phyloP scores from a whole-genome alignment of 2,888 invertebrate genomes.

The Drosophila nigricruria region DNA sequence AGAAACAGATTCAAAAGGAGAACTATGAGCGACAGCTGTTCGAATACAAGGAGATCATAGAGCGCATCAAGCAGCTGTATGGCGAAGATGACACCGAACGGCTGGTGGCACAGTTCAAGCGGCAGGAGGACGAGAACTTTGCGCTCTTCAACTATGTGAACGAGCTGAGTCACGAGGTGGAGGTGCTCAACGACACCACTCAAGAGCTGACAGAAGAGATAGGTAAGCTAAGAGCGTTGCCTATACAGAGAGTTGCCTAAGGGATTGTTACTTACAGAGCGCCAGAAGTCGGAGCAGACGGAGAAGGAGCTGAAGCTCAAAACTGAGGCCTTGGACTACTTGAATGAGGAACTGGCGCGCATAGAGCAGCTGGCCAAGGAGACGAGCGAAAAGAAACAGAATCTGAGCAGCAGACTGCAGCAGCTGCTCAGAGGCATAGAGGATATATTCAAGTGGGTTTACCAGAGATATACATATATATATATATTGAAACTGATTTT shows the following conservation, averaged over 20 bases:
- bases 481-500: background rate
- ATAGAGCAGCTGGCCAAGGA: conserved; percentile 75
- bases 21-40: conserved; percentile 90
- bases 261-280: conserved; percentile 61
- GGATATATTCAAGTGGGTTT: conserved; percentile 84
- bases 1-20: conserved; percentile 89
- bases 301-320: conserved; percentile 82
- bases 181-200: conserved; percentile 90
- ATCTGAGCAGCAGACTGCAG: conserved; percentile 72
- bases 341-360: conserved; percentile 71
- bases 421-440: conserved; percentile 86
- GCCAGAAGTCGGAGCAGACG: conserved; percentile 81
- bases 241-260: background rate
- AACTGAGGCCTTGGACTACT: conserved; percentile 83
- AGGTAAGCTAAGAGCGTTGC: conserved; percentile 84
- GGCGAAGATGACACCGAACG: conserved; percentile 89
- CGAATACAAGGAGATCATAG: conserved; percentile 91
- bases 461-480: background rate
- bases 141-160: conserved; percentile 96
- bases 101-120: conserved; percentile 91
- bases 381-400: conserved; percentile 78
- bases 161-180: conserved; percentile 93
- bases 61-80: conserved; percentile 89
- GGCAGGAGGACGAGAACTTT: conserved; percentile 95
- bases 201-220: conserved; percentile 88